A percentile compares a stretch with the other conserved stretches of the same genome.
Conservation (phyloP, 2,797 vertebrate species). For the Pangasius krempfi region DNA sequence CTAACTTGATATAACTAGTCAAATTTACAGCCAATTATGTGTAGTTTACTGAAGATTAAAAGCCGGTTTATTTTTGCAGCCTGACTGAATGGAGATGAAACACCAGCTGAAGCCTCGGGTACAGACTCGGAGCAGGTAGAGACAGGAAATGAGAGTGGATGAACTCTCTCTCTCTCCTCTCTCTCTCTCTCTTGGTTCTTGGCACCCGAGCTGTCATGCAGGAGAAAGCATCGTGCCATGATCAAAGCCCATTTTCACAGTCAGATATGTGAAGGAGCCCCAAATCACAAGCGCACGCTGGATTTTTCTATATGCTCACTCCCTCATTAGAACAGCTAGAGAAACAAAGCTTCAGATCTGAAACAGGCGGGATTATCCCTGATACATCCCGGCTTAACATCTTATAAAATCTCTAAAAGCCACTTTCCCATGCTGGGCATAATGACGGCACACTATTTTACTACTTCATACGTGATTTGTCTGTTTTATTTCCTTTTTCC, state of each 20-base stretch:
- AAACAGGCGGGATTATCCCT: slow-evolving; percentile 19
- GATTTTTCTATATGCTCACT: background rate
- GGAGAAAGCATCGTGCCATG: slow-evolving; percentile 43
- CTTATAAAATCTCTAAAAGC: slow-evolving; percentile 1
- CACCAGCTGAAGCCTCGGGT: slow-evolving; percentile 3
- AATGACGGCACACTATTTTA: background rate
- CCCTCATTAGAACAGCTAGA: slow-evolving; percentile 17
- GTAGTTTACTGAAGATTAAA: background rate
- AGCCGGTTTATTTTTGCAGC: background rate
- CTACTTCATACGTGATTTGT: background rate
- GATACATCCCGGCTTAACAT: background rate
- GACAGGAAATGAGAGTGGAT: slow-evolving; percentile 20
- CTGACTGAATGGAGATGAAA: slow-evolving; percentile 28
- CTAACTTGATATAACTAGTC: too few relatives aligned
- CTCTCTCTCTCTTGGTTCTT: slow-evolving; percentile 24
- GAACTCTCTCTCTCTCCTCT: slow-evolving; percentile 23
- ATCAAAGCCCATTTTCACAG: slow-evolving; percentile 54
- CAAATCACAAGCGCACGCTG: slow-evolving; percentile 24
- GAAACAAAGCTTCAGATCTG: slow-evolving; percentile 25
- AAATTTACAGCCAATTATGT: background rate
- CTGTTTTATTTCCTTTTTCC: slow-evolving; percentile 18
- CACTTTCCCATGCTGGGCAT: slow-evolving; percentile 12
- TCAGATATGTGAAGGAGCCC: slow-evolving; percentile 39
- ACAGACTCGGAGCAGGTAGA: slow-evolving; percentile 14
- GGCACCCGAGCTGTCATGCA: slow-evolving; percentile 49